Evolutionary conservation across 2,888 invertebrate genomes (phyloP).

Genomic region (Trichopoda pennipes): DNA sequence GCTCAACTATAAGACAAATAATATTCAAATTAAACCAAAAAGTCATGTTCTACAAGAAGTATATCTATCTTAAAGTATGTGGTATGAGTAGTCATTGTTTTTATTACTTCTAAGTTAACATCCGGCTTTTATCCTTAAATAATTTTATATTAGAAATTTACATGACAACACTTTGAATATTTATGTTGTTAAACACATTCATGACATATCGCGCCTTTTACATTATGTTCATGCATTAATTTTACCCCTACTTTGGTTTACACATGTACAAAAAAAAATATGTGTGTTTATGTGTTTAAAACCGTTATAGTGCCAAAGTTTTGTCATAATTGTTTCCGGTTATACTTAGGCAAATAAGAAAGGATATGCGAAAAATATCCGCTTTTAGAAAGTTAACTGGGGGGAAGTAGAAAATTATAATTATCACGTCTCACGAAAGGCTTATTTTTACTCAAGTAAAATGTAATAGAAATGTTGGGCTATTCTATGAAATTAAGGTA

Average conservation of each 20-base stretch:
- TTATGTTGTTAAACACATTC: slow-evolving; percentile 40
- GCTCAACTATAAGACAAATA: slow-evolving; percentile 3
- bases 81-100: slow-evolving; percentile 53
- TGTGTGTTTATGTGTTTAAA: slow-evolving; percentile 5
- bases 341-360: slow-evolving; percentile 43
- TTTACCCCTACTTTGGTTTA: background rate
- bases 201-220: slow-evolving; percentile 65
- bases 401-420: background rate
- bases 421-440: background rate
- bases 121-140: slow-evolving; percentile 70
- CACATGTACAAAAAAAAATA: background rate
- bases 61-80: background rate
- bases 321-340: slow-evolving; percentile 67
- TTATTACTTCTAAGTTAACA: slow-evolving; percentile 63
- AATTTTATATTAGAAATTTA: slow-evolving; percentile 55
- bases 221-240: slow-evolving; percentile 8
- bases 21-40: slow-evolving; percentile 35
- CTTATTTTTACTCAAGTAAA: background rate
- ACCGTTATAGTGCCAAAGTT: slow-evolving; percentile 57
- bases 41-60: slow-evolving; percentile 18
- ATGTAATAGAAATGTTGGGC: no score
- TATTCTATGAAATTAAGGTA: no score
- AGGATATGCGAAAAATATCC: slow-evolving; percentile 54
- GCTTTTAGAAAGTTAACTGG: slow-evolving; percentile 52
- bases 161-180: slow-evolving; percentile 59